Evolutionary conservation across 2,113 vertebrate genomes (phyloP).

Genomic region (Gasterosteus nipponicus): DNA sequence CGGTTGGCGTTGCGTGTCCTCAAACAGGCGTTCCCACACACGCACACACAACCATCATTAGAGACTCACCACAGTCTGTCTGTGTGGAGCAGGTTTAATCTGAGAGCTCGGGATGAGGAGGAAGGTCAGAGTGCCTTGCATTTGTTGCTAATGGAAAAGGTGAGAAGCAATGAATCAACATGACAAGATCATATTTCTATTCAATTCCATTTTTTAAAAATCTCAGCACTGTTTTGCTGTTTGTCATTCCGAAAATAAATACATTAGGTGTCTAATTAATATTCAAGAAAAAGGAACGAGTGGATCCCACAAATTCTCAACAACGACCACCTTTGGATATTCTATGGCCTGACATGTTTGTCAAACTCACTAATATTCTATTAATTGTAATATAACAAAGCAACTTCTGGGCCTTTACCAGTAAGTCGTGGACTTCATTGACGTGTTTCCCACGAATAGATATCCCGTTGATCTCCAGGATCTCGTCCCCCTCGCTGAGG

Average conservation of each 20-base stretch:
- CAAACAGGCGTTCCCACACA: neutral
- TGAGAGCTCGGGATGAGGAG: conserved; percentile 94
- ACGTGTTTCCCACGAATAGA: conserved; percentile 94
- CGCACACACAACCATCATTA: conserved; percentile 2
- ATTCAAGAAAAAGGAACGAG: too few relatives aligned
- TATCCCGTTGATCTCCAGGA: conserved; percentile 93
- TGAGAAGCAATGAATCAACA: conserved; percentile 22
- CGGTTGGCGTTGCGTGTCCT: conserved; percentile 3
- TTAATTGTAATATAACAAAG: neutral
- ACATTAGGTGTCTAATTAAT: neutral
- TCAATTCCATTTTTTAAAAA: neutral
- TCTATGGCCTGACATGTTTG: neutral
- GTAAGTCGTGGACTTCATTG: conserved; percentile 94
- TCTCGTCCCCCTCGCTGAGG: conserved; percentile 94
- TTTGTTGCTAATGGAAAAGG: conserved; percentile 86
- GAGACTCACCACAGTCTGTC: conserved; percentile 93
- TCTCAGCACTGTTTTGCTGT: neutral
- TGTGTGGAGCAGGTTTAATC: conserved; percentile 84
- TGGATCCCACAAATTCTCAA: neutral
- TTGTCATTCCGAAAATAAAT: neutral
- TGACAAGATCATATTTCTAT: conserved; percentile 14
- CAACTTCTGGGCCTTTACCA: conserved; percentile 81
- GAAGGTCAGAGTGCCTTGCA: conserved; percentile 95
- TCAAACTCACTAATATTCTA: neutral
- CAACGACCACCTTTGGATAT: neutral